Conservation (phyloP, 2,797 vertebrate species). For the Crocidura indochinensis region DNA sequence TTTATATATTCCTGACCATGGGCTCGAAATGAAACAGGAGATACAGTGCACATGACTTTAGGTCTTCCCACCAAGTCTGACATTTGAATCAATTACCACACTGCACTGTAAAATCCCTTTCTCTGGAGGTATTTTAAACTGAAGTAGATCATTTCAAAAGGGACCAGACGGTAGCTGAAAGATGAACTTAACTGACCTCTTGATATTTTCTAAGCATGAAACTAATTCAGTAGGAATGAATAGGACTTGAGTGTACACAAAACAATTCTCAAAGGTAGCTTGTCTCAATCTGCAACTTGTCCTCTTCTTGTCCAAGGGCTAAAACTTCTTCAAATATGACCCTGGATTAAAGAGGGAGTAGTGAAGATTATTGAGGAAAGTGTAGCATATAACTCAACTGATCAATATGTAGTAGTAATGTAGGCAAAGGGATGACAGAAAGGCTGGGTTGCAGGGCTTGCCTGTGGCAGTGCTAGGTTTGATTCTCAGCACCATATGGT, state of each 20-base stretch:
- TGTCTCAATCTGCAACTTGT: slow-evolving; percentile 13
- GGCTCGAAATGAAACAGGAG: not conserved
- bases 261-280: slow-evolving; percentile 7
- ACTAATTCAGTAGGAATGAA: slow-evolving; percentile 10
- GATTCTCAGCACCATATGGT: too few species aligned
- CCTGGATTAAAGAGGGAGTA: not conserved
- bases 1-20: slow-evolving; percentile 38
- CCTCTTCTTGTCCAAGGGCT: slow-evolving; percentile 4
- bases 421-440: too few species aligned
- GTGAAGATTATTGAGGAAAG: not conserved
- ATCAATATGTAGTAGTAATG: not conserved
- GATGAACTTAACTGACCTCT: slow-evolving; percentile 62
- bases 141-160: slow-evolving; percentile 67
- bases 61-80: slow-evolving; percentile 8
- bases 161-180: slow-evolving; percentile 20
- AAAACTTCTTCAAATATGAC: slow-evolving; percentile 9
- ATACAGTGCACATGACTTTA: not conserved
- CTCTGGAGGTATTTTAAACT: slow-evolving; percentile 42
- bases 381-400: not conserved
- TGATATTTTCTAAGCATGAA: slow-evolving; percentile 70
- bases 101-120: slow-evolving; percentile 59
- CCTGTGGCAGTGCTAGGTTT: too few species aligned
- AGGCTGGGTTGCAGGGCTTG: too few species aligned
- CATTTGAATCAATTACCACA: slow-evolving; percentile 64
- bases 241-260: not conserved